phyloP scores from a whole-genome alignment of 1,140 invertebrate genomes.

The Contarinia nasturtii region DNA sequence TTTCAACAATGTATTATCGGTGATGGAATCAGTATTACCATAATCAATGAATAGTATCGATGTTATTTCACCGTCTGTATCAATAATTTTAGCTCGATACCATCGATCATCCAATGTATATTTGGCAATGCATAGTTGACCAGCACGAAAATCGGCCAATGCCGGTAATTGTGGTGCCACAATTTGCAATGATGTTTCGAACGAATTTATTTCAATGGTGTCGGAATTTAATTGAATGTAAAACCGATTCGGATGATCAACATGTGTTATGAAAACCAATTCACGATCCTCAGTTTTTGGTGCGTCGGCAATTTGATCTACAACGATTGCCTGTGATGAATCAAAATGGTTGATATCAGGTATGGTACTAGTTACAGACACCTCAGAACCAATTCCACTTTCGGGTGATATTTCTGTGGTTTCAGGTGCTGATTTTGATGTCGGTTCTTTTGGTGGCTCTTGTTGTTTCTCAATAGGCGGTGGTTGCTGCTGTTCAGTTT shows the following conservation, averaged over 20 bases:
- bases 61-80: constrained; percentile 43
- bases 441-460: too few relatives aligned
- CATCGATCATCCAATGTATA: constrained; percentile 52
- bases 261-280: constrained; percentile 36
- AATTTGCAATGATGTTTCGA: constrained; percentile 38
- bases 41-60: constrained; percentile 67
- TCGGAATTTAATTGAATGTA: constrained; percentile 37
- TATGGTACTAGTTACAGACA: too few relatives aligned
- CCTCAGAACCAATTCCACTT: too few relatives aligned
- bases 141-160: constrained; percentile 33
- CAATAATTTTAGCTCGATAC: constrained; percentile 65
- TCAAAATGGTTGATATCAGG: too few relatives aligned
- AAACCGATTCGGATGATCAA: constrained; percentile 43
- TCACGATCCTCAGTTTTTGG: too few relatives aligned
- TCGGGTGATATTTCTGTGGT: too few relatives aligned
- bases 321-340: too few relatives aligned
- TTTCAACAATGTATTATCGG: constrained; percentile 36
- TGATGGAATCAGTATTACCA: constrained; percentile 53
- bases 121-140: constrained; percentile 46
- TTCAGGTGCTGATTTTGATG: too few relatives aligned
- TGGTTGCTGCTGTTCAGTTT: too few relatives aligned
- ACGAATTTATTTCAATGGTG: constrained; percentile 26
- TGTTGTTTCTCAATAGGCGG: too few relatives aligned
- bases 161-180: constrained; percentile 25
- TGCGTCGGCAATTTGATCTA: too few relatives aligned